These are phyloP conservation scores for Sylvia atricapilla DNA, from an alignment of 2,113 vertebrate genomes.

Conservation along the genomic window DNA sequence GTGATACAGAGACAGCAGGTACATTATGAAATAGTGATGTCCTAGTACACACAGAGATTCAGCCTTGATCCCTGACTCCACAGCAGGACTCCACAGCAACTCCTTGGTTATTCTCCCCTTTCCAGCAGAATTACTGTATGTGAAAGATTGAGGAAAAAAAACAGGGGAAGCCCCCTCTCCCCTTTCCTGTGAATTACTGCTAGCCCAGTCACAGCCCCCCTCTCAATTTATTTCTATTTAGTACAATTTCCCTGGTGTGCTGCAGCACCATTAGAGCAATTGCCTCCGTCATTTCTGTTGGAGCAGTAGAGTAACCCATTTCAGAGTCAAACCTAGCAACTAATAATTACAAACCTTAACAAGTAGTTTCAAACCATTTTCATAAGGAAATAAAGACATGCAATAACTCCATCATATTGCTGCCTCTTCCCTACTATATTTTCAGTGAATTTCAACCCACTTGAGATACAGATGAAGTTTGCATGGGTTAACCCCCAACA, in stretches of 20 bases:
- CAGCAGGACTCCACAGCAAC: not conserved
- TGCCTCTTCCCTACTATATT: not conserved
- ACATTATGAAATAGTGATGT: not conserved
- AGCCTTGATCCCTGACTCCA: not conserved
- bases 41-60: not conserved
- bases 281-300: not conserved
- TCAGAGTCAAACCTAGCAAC: not conserved
- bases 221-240: not conserved
- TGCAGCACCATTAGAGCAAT: not conserved
- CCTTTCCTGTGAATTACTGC: not conserved
- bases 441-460: not conserved
- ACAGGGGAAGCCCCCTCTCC: accelerated
- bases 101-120: not conserved
- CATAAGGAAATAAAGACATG: not conserved
- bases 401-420: not conserved
- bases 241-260: not conserved
- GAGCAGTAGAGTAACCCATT: not conserved
- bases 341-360: not conserved
- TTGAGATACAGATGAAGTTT: not conserved
- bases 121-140: not conserved
- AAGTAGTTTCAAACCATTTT: not conserved
- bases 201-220: not conserved
- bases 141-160: not conserved
- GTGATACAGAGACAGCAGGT: not conserved
- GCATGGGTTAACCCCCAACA: not conserved